phyloP scores from a whole-genome alignment of 2,113 vertebrate genomes.

The Carassius carassius region DNA sequence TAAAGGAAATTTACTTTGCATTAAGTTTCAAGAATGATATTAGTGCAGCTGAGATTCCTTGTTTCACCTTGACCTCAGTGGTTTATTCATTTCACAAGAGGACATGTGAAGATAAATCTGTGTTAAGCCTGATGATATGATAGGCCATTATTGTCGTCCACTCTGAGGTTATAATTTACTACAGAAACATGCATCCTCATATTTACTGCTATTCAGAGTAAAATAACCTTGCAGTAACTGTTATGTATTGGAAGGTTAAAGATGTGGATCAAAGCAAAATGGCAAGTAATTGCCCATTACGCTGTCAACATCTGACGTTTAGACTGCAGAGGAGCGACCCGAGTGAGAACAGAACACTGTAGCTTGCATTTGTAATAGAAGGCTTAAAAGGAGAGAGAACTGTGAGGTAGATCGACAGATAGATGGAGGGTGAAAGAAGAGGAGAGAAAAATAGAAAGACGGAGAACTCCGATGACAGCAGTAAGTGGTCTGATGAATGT shows the following conservation, averaged over 20 bases:
- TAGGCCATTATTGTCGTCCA: not conserved
- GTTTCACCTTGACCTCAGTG: slow-evolving; percentile 1
- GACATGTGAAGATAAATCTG: slow-evolving; percentile 16
- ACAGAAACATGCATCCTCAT: slow-evolving; percentile 13
- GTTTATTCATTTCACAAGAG: slow-evolving; percentile 15
- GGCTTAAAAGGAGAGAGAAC: not conserved
- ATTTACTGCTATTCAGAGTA: slow-evolving; percentile 12
- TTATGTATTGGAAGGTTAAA: slow-evolving; percentile 28
- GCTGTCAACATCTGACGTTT: slow-evolving; percentile 26
- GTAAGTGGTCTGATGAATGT: slow-evolving; percentile 20
- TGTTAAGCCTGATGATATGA: slow-evolving; percentile 24
- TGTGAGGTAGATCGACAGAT: not conserved
- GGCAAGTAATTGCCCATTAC: slow-evolving; percentile 23
- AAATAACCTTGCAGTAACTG: slow-evolving; percentile 39
- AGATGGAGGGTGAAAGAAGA: not conserved
- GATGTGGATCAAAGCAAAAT: slow-evolving; percentile 31
- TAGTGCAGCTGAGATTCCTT: not conserved
- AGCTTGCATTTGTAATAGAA: not conserved
- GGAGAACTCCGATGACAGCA: not conserved
- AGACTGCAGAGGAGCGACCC: not conserved
- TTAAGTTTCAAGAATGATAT: slow-evolving; percentile 22
- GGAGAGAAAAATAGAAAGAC: not conserved
- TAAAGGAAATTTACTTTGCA: slow-evolving; percentile 21
- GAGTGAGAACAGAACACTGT: not conserved
- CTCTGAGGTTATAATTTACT: slow-evolving; percentile 10